A percentile compares a stretch with the other conserved stretches of the same genome.
Conservation (phyloP, 2,888 invertebrate species). For the Microplitis deprimator region DNA sequence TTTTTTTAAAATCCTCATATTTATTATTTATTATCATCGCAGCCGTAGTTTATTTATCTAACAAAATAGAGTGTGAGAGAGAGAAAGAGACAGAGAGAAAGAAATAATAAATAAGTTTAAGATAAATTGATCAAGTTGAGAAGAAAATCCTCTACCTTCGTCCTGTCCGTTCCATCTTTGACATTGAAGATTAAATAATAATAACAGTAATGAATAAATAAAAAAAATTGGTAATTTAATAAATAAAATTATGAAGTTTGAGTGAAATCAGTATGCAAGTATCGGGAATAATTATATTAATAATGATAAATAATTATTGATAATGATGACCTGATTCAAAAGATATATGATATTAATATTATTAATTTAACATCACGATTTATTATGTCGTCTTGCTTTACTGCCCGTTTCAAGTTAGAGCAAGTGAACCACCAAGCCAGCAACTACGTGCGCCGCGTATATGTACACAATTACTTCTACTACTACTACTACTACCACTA, state of each 20-base stretch:
- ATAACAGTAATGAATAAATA: background rate
- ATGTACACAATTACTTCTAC: constrained; percentile 64
- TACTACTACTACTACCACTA: background rate
- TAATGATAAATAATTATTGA: background rate
- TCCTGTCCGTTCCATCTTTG: background rate
- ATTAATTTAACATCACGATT: constrained; percentile 31
- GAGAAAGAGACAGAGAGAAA: constrained; percentile 5
- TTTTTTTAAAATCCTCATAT: constrained; percentile 20
- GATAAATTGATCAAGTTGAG: background rate
- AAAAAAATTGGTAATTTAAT: too few species aligned
- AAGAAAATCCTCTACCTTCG: constrained; percentile 1
- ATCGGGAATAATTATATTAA: constrained; percentile 2
- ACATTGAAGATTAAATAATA: background rate
- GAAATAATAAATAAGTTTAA: constrained; percentile 14
- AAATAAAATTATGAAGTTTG: background rate
- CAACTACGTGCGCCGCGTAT: constrained; percentile 68
- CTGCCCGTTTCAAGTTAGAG: constrained; percentile 68
- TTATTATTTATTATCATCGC: background rate
- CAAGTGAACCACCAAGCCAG: constrained; percentile 69
- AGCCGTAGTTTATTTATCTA: background rate
- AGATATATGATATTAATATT: constrained; percentile 7
- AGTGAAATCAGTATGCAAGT: background rate
- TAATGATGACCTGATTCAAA: background rate
- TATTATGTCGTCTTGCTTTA: constrained; percentile 58
- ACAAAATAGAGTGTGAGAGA: background rate